These are phyloP conservation scores for Trileptium ribeirensis DNA, from an alignment of 2,888 invertebrate genomes.

Conservation along the genomic window DNA sequence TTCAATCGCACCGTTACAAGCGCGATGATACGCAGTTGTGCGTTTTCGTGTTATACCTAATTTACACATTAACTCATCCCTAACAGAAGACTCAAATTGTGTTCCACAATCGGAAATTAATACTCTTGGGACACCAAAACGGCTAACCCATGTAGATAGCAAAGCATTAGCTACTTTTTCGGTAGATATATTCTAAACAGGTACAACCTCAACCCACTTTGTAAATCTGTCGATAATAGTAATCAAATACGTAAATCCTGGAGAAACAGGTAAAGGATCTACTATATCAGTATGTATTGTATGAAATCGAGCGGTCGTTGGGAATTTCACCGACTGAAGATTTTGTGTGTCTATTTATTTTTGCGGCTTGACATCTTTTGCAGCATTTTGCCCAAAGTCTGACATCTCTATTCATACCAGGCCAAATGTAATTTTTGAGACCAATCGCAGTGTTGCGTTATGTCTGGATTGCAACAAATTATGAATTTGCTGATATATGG, in stretches of 20 bases:
- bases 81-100: neutral
- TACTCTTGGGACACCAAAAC: neutral
- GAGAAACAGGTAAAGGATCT: neutral
- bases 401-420: neutral
- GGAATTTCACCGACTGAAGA: neutral
- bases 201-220: neutral
- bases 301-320: neutral
- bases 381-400: neutral
- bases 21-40: neutral
- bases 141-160: neutral
- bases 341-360: neutral
- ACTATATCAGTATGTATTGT: neutral
- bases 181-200: neutral
- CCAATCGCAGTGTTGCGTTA: neutral
- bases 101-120: neutral
- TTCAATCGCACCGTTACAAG: constrained; percentile 4
- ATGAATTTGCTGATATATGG: neutral
- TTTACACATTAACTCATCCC: neutral
- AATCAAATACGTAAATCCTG: neutral
- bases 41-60: neutral
- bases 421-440: neutral
- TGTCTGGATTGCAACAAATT: neutral
- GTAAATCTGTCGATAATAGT: neutral
- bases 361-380: neutral
- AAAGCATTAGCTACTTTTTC: neutral